phyloP scores from a whole-genome alignment of 1,140 invertebrate genomes.

The Dryas iulia region DNA sequence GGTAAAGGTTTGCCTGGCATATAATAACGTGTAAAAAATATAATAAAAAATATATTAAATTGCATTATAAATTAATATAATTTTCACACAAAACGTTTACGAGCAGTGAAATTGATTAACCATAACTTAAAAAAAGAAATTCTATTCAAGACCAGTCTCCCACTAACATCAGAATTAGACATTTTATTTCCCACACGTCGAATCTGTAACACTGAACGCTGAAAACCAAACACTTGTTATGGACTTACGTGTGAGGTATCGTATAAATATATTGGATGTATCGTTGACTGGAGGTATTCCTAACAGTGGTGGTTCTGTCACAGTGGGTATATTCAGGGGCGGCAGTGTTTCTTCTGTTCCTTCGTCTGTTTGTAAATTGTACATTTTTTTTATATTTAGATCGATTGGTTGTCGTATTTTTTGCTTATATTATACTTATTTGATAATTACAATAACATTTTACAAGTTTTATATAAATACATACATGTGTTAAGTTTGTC shows the following conservation, averaged over 20 bases:
- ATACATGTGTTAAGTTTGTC: no score
- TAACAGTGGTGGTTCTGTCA: conserved; percentile 41
- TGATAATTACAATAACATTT: neutral
- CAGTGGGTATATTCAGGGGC: conserved; percentile 36
- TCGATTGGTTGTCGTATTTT: conserved; percentile 67
- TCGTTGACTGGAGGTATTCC: conserved; percentile 56
- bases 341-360: conserved; percentile 61
- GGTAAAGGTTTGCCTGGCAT: no score
- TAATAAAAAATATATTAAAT: no score
- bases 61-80: no score
- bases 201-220: neutral
- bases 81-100: no score
- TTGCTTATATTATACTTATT: neutral
- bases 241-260: conserved; percentile 73
- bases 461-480: no score
- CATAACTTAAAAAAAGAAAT: no score
- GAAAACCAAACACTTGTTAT: conserved; percentile 3
- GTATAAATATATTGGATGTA: conserved; percentile 62
- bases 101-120: no score
- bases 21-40: no score
- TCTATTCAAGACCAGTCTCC: no score
- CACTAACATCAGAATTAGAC: no score
- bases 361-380: conserved; percentile 53
- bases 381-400: neutral
- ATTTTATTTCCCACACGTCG: no score